Evolutionary conservation across 2,797 vertebrate species (phyloP), one percentile per base, ranked within the genome.

Genomic region (Pogonophryne albipinna): DNA sequence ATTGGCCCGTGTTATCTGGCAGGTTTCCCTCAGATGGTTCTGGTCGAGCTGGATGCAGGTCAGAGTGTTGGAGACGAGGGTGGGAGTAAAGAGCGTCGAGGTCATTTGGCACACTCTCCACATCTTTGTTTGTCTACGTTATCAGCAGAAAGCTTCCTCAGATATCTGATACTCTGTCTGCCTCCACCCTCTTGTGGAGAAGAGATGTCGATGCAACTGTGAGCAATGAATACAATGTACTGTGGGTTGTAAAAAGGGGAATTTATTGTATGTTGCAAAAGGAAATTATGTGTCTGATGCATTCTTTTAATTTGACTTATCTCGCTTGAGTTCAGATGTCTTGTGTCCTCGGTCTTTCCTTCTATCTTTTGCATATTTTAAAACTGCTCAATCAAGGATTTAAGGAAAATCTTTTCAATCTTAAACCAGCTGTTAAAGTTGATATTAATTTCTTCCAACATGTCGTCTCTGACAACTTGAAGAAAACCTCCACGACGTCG

Each of bases 51-150:
- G 89, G 66, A 82, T 65, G 74, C 80, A 89, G 89, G 91, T 87
- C 84, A 78, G 75, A 71, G 74, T 49, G 44, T 79, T 90, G 85
- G 68, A 82, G 90, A 88, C 91, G 76, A 92, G 55, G 68, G 51
- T 16, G 67, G 69, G 90, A 84, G 82, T 71, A 90, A 89, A 90
- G 91, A 86, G 84, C 89, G 91, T 87, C 82, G 80, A 87, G 93
- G 91, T 92, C 81, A 86, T 87, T 85, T 86, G 87, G 90, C 87
- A 77, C 68, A 57, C 59, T 64, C 68, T 76, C 70, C 50, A 61
- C 80, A 80, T 73, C 10, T 56, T 86, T 76, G 83, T 80, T 69
- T 31, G 73, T 83, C 86, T 88, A 82, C 80, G 84, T 82, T 88
- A 89, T 91, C 85, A 87, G 86, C 79, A 53, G 57, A 80, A 72